Evolutionary conservation across 2,797 vertebrate species (phyloP), one percentile per base, ranked within the genome.

Genomic region (Poliocrania exsul): DNA sequence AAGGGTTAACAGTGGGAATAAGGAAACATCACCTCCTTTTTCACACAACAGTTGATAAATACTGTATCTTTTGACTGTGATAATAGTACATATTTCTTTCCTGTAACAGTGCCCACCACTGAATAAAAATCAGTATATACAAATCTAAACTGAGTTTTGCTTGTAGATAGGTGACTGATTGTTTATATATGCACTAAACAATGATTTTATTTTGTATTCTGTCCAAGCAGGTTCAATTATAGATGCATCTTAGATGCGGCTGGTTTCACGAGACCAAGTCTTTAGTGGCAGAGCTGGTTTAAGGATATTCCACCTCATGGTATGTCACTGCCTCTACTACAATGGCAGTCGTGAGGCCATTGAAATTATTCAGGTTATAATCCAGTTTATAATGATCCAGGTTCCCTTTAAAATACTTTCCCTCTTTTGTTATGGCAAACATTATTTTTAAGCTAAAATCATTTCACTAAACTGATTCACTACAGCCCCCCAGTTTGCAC

Each of bases 221-320:
- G 33, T 29, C 49, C 23, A 50, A 64, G 23, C 28, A 47, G 54
- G 20, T 38, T 71, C 0, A 0, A 7, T 51, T 82, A 64, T 1
- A 26, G 38, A 21, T 58, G 33, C 18, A 12, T 57, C 29, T 74
- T 54, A 46, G 44, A 21, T 7, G 2, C 53, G 33, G 42, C 64
- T 70, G 20, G 7, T 83, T 81, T 75, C 29, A n/a, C 5, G 28
- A 74, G 54, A 40, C 16, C 40, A 21, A 9, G 25, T 49, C 58
- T 71, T 23, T 33, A 90, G 49, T 21, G 26, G 20, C 7, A 72
- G 54, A 75, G 64, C 44, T 54, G n/a, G 20, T 67, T 54, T 56
- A 69, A 72, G 54, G 29, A 80, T 72, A 57, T 57, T 67, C 16
- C 17, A 69, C 21, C 21, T 71, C 20, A 3, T 29, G 5, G 6